phyloP scores from a whole-genome alignment of 2,797 vertebrate genomes.

The Melanotaenia pygmaea region DNA sequence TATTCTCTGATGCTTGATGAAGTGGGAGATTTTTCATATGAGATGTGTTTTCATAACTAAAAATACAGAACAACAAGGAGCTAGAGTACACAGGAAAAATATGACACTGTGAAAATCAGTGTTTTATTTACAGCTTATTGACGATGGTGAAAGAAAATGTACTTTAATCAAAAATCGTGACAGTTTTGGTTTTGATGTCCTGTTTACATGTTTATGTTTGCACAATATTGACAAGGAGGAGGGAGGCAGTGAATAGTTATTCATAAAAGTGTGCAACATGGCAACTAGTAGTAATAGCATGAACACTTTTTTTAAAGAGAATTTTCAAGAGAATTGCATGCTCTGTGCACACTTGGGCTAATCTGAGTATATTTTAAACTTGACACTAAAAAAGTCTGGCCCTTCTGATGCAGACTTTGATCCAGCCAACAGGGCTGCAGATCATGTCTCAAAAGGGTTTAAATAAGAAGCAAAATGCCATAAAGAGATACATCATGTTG shows the following conservation, averaged over 20 bases:
- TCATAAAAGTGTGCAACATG: background rate
- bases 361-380: background rate
- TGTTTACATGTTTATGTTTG: background rate
- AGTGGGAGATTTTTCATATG: background rate
- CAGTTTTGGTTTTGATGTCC: background rate
- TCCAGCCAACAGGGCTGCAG: background rate
- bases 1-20: background rate
- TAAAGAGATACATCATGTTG: background rate
- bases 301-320: background rate
- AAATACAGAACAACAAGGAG: background rate
- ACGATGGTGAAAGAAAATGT: background rate
- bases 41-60: background rate
- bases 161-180: background rate
- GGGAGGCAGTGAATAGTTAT: background rate
- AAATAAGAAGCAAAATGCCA: background rate
- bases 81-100: background rate
- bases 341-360: background rate
- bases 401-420: background rate
- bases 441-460: background rate
- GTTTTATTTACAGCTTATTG: constrained; percentile 1
- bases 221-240: background rate
- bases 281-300: background rate
- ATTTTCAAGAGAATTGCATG: background rate
- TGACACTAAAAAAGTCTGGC: background rate
- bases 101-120: background rate